phyloP scores from a whole-genome alignment of 1,140 invertebrate species.

The Drosophila asahinai region DNA sequence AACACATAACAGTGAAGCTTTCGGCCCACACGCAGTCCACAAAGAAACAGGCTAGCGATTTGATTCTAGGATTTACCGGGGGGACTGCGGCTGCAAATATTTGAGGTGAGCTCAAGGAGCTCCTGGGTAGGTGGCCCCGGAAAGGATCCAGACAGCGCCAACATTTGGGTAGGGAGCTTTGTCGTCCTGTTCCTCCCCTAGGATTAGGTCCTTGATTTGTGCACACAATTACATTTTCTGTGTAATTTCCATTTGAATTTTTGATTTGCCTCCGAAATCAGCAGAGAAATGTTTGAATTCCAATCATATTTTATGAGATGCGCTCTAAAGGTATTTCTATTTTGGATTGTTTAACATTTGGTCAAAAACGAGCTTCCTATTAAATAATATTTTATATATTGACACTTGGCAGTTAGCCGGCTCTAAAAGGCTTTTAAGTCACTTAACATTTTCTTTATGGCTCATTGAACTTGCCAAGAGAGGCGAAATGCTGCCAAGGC shows the following conservation, averaged over 20 bases:
- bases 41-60: constrained; percentile 22
- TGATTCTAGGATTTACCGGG: constrained; percentile 17
- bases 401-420: constrained; percentile 2
- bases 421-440: constrained; percentile 8
- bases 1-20: constrained; percentile 21
- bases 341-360: too few species aligned
- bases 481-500: background rate
- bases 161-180: background rate
- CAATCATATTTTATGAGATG: too few species aligned
- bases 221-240: constrained; percentile 14
- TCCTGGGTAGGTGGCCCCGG: background rate
- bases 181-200: background rate
- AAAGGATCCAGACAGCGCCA: background rate
- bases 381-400: background rate
- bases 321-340: too few species aligned
- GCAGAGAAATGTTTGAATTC: background rate
- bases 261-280: background rate
- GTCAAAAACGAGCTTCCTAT: background rate
- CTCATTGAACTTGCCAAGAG: constrained; percentile 9
- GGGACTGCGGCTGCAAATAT: constrained; percentile 13
- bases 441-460: constrained; percentile 4
- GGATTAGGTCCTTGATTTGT: constrained; percentile 14
- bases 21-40: constrained; percentile 38
- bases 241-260: constrained; percentile 10
- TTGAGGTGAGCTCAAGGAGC: constrained; percentile 24